Evolutionary conservation across 2,113 vertebrate species (phyloP), one percentile per base, ranked within the genome.

Genomic region (Vulpes vulpes): DNA sequence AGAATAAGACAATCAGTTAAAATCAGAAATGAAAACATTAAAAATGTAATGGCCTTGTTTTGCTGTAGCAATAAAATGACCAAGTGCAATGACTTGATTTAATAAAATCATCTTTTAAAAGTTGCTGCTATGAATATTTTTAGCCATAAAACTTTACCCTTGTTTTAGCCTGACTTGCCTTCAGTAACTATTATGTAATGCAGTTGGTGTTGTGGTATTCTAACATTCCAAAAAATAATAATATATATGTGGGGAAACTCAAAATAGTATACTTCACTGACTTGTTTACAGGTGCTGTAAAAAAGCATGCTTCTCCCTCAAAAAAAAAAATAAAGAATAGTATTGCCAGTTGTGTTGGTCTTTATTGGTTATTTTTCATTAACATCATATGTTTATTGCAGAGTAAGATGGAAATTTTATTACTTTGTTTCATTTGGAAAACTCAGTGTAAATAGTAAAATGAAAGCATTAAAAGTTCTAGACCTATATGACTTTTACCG

Each of bases 51-150:
- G 97, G 98, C 98, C 98, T 99, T 99, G 96, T 98, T 99, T 99
- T 19, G 87, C 97, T 98, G 94, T 98, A 99, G 99, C 99, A 99
- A 99, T 99, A 99, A 98, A 98, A 98, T 98, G 98, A 99, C 96
- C 97, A 99, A 98, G 99, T 99, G 99, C 99, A 99, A 99, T 99
- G 98, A 98, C 98, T 98, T 98, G 96, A 98, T 97, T 97, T 98
- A 98, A 98, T 98, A 98, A 98, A 98, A 92, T 96, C 81, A 94
- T 98, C 91, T 96, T 98, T 97, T 97, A 92, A 98, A 98, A 98
- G 96, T 97, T 69, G 98, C 99, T 99, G 98, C 99, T 99, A 98
- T 98, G 98, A 98, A 97, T 98, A 92, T 96, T 98, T 98, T 96
- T 98, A 98, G 98, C 98, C 97, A 88, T 98, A 96, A 97, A 92